Evolutionary conservation across 2,797 vertebrate genomes (phyloP).

Genomic region (Aplochiton taeniatus): DNA sequence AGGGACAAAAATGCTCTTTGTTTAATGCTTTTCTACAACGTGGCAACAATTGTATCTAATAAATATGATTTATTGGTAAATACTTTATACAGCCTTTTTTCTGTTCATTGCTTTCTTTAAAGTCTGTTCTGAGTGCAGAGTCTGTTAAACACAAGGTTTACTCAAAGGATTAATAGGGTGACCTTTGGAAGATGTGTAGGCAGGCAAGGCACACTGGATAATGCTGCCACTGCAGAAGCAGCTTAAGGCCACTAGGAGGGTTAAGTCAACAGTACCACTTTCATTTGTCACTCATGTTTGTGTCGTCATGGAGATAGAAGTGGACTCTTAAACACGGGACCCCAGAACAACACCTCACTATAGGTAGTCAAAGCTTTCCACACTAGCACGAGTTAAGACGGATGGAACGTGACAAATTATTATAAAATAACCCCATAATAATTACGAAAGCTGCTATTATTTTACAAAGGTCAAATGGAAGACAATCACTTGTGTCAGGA

Average conservation of each 20-base stretch:
- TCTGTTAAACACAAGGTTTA: conserved; percentile 68
- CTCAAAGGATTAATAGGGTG: conserved; percentile 76
- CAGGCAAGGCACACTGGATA: conserved; percentile 55
- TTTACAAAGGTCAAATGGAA: conserved; percentile 58
- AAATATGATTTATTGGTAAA: conserved; percentile 60
- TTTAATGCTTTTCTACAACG: conserved; percentile 65
- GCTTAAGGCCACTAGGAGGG: conserved; percentile 72
- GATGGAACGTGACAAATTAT: too few relatives aligned
- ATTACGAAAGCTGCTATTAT: conserved; percentile 8
- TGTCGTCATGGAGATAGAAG: conserved; percentile 71
- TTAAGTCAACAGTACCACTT: conserved; percentile 70
- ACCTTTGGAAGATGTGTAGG: conserved; percentile 75
- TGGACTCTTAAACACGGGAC: conserved; percentile 60
- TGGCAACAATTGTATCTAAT: conserved; percentile 8
- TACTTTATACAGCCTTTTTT: conserved; percentile 30
- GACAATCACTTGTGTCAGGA: conserved; percentile 35
- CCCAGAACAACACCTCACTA: conserved; percentile 18
- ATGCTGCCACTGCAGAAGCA: conserved; percentile 63
- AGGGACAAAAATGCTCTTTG: conserved; percentile 65
- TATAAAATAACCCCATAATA: too few relatives aligned
- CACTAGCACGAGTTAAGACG: conserved; percentile 6
- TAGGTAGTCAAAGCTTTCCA: conserved; percentile 4
- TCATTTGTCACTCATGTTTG: conserved; percentile 63
- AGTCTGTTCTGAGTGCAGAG: conserved; percentile 53
- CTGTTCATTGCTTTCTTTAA: conserved; percentile 40